Conservation (phyloP, 2,797 vertebrate genomes). For the Rhynchotus rufescens region DNA sequence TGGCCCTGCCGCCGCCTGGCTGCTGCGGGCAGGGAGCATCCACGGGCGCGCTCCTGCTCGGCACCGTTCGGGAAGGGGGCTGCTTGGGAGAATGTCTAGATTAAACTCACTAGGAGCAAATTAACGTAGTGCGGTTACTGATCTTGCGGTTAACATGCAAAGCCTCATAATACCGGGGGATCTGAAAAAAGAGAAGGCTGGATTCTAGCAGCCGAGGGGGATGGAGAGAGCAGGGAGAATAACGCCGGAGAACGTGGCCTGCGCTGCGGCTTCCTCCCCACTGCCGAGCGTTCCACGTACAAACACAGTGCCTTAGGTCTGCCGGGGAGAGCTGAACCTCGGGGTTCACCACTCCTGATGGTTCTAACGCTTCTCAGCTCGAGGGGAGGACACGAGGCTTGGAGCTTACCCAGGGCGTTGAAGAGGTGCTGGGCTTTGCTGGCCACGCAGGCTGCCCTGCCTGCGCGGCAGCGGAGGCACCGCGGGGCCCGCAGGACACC, state of each 20-base stretch:
- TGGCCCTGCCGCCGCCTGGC: conserved; percentile 13
- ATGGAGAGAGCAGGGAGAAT: conserved; percentile 34
- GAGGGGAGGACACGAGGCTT: not conserved
- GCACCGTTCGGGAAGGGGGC: conserved; percentile 47
- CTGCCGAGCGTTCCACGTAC: conserved; percentile 61
- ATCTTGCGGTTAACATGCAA: conserved; percentile 64
- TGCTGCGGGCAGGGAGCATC: not conserved
- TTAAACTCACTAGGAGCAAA: conserved; percentile 19
- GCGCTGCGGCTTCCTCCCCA: conserved; percentile 58
- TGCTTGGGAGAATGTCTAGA: conserved; percentile 34
- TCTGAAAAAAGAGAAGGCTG: not conserved
- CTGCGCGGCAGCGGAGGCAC: not conserved
- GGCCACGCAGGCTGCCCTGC: not conserved
- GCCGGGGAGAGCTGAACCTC: conserved; percentile 30
- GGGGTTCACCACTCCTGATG: not conserved
- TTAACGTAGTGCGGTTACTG: conserved; percentile 25
- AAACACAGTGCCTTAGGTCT: conserved; percentile 70
- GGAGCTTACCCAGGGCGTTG: too few species aligned
- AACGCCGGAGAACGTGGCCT: conserved; percentile 46
- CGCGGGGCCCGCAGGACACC: not conserved
- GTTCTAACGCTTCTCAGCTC: conserved; percentile 12
- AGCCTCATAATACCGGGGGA: conserved; percentile 51
- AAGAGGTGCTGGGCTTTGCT: not conserved
- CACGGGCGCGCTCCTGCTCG: not conserved
- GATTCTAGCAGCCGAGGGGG: conserved; percentile 61